These are phyloP conservation scores for Bedellia somnulentella DNA, from an alignment of 2,888 invertebrate species.

Conservation along the genomic window DNA sequence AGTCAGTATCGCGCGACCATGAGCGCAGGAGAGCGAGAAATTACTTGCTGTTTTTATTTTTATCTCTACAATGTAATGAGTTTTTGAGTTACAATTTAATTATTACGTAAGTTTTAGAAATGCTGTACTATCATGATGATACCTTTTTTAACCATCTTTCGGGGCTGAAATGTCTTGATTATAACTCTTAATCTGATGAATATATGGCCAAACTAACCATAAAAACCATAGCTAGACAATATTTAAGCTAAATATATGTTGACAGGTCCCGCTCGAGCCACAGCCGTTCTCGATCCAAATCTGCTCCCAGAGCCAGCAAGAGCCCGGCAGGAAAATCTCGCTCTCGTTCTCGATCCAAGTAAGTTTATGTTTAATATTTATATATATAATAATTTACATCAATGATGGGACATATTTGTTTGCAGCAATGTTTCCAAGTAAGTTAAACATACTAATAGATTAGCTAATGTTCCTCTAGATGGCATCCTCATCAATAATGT, in stretches of 20 bases:
- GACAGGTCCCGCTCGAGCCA: conserved; percentile 32
- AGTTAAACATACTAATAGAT: no score
- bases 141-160: conserved; percentile 60
- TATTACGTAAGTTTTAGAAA: no score
- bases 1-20: not conserved
- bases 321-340: conserved; percentile 72
- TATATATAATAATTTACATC: no score
- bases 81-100: no score
- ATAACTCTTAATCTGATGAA: conserved; percentile 26
- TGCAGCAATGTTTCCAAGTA: no score
- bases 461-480: no score
- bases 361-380: conserved; percentile 32
- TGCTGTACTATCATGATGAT: conserved; percentile 34
- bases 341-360: conserved; percentile 77
- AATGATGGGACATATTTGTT: not conserved
- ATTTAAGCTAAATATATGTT: not conserved
- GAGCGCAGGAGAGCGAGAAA: no score
- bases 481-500: not conserved
- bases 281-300: conserved; percentile 62
- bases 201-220: not conserved
- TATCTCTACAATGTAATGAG: no score
- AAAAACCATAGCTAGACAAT: not conserved
- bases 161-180: conserved; percentile 59
- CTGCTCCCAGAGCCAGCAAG: conserved; percentile 72
- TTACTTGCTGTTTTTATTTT: no score